Evolutionary conservation across 2,888 invertebrate species (phyloP).

Genomic region (Ctenicera cuprea): DNA sequence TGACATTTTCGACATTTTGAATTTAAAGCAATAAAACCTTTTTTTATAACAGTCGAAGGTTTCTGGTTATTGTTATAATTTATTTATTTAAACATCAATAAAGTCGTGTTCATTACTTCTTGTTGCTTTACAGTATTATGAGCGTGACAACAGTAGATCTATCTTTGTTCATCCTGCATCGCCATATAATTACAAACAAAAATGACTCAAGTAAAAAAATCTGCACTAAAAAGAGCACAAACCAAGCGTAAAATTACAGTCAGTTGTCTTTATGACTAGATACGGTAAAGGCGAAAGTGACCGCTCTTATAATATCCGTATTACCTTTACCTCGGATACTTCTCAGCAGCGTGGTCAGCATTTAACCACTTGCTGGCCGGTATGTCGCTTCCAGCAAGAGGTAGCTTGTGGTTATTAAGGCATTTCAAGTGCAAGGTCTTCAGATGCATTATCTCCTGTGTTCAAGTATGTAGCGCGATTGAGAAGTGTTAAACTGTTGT

Average conservation of each 20-base stretch:
- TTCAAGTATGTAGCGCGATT: conserved; percentile 17
- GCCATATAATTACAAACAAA: neutral
- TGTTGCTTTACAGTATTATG: no score
- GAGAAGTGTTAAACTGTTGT: conserved; percentile 26
- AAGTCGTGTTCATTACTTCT: no score
- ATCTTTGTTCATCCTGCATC: conserved; percentile 2
- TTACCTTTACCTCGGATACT: conserved; percentile 1
- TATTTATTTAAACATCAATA: no score
- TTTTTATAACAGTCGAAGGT: no score
- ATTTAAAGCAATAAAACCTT: no score
- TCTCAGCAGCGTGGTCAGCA: conserved; percentile 38
- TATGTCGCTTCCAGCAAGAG: conserved; percentile 29
- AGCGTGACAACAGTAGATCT: no score
- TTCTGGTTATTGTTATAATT: no score
- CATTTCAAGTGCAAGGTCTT: conserved; percentile 47
- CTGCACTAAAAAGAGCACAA: conserved; percentile 17
- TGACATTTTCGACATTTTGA: no score
- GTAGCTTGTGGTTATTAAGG: conserved; percentile 45
- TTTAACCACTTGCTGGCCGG: conserved; percentile 38
- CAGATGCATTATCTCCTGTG: conserved; percentile 26
- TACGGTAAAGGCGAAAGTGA: conserved; percentile 19
- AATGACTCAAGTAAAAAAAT: conserved; percentile 11
- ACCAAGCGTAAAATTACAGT: conserved; percentile 14
- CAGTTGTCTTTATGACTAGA: neutral
- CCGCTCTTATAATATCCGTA: neutral